A percentile compares a stretch with the other conserved stretches of the same genome.
Evolutionary conservation across 2,888 invertebrate species (phyloP).

Genomic region (Chesias legatella): DNA sequence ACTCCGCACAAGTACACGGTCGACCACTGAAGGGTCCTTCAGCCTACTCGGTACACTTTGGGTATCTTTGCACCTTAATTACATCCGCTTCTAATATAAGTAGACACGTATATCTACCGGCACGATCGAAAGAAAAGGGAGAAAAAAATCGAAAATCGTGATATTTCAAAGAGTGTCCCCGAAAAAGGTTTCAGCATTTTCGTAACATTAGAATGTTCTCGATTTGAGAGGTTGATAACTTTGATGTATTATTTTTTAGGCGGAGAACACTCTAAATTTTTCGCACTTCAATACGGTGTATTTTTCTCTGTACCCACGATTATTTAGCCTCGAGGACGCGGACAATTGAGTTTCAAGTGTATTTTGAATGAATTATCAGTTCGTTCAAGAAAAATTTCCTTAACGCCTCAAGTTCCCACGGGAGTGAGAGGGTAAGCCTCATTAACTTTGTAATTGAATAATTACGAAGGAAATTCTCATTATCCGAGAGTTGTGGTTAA

Average conservation of each 20-base stretch:
- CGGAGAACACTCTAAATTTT: constrained; percentile 13
- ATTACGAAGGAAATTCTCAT: constrained; percentile 49
- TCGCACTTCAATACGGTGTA: constrained; percentile 6
- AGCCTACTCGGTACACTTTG: constrained; percentile 65
- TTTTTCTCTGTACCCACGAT: constrained; percentile 1
- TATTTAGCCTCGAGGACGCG: constrained; percentile 6
- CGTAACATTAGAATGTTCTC: constrained; percentile 48
- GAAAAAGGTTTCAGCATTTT: constrained; percentile 43
- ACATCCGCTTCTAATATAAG: constrained; percentile 57
- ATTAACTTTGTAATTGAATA: constrained; percentile 49
- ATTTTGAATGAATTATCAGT: constrained; percentile 28
- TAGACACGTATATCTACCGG: constrained; percentile 64
- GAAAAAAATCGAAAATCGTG: constrained; percentile 52
- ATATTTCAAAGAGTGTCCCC: constrained; percentile 48
- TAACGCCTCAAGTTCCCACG: constrained; percentile 29
- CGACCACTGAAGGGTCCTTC: constrained; percentile 65
- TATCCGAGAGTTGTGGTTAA: constrained; percentile 36
- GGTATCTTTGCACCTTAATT: constrained; percentile 80
- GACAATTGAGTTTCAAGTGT: constrained; percentile 21
- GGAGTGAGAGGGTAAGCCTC: constrained; percentile 38
- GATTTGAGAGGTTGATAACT: constrained; percentile 46
- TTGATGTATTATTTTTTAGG: constrained; percentile 46
- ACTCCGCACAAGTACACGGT: constrained; percentile 65
- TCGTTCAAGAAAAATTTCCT: constrained; percentile 23
- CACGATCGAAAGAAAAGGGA: constrained; percentile 50